Conservation (phyloP, 2,797 vertebrate genomes). For the Lateolabrax maculatus region DNA sequence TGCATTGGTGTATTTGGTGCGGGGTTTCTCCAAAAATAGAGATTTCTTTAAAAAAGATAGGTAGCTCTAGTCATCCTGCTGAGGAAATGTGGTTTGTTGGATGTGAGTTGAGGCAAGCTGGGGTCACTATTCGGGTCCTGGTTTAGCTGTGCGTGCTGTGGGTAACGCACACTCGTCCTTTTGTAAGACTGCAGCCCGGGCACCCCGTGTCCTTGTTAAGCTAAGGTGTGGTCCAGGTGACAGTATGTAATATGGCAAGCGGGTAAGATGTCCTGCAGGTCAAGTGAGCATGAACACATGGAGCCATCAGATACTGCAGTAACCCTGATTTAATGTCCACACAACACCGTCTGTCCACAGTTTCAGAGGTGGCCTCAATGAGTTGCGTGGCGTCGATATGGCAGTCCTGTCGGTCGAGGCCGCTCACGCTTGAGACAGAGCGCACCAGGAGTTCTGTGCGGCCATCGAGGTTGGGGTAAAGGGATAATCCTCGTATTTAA, state of each 20-base stretch:
- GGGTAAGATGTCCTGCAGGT: not conserved
- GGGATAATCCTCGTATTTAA: conserved; percentile 95
- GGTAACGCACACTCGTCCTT: no score
- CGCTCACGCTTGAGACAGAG: conserved; percentile 91
- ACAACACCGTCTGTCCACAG: conserved; percentile 5
- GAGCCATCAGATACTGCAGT: not conserved
- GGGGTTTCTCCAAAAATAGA: conserved; percentile 38
- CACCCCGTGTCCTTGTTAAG: conserved; percentile 14
- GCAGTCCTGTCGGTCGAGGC: conserved; percentile 21
- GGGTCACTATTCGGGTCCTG: not conserved
- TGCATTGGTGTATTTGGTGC: conserved; percentile 30
- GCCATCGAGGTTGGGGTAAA: conserved; percentile 86
- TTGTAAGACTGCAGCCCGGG: no score
- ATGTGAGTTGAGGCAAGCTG: not conserved
- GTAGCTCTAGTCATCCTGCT: conserved; percentile 67
- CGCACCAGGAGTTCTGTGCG: conserved; percentile 93
- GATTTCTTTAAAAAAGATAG: conserved; percentile 61
- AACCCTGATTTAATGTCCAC: not conserved
- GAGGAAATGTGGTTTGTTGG: conserved; percentile 27
- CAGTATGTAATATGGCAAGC: conserved; percentile 2
- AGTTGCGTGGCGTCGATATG: not conserved
- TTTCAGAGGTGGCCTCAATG: not conserved
- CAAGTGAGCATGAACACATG: not conserved
- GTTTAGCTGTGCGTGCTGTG: no score
- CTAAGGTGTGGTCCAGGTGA: conserved; percentile 20